phyloP scores from a whole-genome alignment of 2,888 invertebrate genomes.

The Amaurobius ferox region DNA sequence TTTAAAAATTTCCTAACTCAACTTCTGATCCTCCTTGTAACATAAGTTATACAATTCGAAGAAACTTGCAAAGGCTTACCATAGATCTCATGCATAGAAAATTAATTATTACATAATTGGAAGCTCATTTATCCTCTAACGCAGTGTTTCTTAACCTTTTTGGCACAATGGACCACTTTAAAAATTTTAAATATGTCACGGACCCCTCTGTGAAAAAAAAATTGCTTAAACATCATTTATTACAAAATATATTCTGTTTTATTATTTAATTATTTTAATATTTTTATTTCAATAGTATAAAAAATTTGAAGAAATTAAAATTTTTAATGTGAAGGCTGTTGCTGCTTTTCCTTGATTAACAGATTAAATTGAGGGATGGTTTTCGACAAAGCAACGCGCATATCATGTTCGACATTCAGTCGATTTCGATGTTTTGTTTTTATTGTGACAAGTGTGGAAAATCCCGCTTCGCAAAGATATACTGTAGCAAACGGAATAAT shows the following conservation, averaged over 20 bases:
- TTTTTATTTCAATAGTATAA: constrained; percentile 38
- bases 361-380: constrained; percentile 45
- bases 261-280: constrained; percentile 43
- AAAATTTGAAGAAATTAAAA: constrained; percentile 45
- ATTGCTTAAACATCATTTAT: constrained; percentile 34
- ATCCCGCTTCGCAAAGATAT: constrained; percentile 25
- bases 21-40: no score
- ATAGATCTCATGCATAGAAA: no score
- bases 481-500: constrained; percentile 58
- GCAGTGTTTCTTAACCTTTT: constrained; percentile 52
- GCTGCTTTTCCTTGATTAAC: constrained; percentile 46
- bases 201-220: constrained; percentile 55
- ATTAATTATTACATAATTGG: no score
- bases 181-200: constrained; percentile 58
- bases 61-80: no score
- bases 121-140: no score
- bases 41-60: no score
- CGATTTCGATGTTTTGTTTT: constrained; percentile 13
- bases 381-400: constrained; percentile 47
- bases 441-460: constrained; percentile 12
- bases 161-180: constrained; percentile 56
- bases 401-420: constrained; percentile 44
- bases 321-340: constrained; percentile 46
- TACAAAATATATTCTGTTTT: constrained; percentile 34
- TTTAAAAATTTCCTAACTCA: no score